Evolutionary conservation across 2,888 invertebrate genomes (phyloP), one percentile per base, ranked within the genome.

Genomic region (Lypha dubia): DNA sequence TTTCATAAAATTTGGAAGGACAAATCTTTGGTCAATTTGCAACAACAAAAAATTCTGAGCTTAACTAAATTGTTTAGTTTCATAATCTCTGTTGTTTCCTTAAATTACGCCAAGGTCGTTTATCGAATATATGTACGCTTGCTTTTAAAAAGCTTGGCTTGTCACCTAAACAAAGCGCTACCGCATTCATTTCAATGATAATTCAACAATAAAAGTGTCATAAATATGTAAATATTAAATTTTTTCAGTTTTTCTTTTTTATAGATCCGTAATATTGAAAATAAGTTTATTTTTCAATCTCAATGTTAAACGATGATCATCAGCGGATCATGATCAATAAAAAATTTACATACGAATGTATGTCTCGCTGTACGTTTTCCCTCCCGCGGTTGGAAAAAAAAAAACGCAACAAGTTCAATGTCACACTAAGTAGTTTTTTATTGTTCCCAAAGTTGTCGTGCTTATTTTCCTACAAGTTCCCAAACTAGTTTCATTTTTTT

Each of bases 371-470:
- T 38, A 22, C 41, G 11, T 28, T 28, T 56, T 7, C 15, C 13
- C 17, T 44, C 24, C 63, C n/a, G n/a, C n/a, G n/a, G n/a, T 24
- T 53, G 1, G 17, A 3, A n/a, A 3, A 53, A 17, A 41, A 35
- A 67, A 56, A 49, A 46, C n/a, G n/a, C n/a, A 58, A 6, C 73
- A 79, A 79, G 65, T 71, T 79, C 79, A 79, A 65, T 79, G 65
- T 65, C 71, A 41, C 3, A 49, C 20, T n/a, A 38, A 60, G 38
- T 49, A 56, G 4, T 56, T 49, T 49, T n/a, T 67, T 9, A n/a
- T 58, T n/a, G 24, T 17, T 35, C n/a, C n/a, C 20, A 17, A 20
- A 53, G 32, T 44, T n/a, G n/a, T 53, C 35, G 35, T 20, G 17
- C 49, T 67, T 62, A 22, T 76, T 24, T 46, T 58, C 17, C 58